phyloP scores from a whole-genome alignment of 2,797 vertebrate species.

The Tenualosa thibaudeaui region DNA sequence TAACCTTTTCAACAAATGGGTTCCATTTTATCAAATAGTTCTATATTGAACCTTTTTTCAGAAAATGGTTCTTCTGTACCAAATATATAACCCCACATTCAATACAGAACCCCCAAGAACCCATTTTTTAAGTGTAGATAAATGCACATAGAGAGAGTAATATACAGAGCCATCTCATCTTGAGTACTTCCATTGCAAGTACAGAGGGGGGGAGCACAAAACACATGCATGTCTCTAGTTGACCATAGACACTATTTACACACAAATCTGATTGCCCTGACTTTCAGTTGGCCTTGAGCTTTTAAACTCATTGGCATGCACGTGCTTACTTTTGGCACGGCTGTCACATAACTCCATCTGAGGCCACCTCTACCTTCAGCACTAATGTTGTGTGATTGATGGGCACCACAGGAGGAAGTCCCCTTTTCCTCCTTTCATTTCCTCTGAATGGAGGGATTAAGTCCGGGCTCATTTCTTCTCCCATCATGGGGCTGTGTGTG shows the following conservation, averaged over 20 bases:
- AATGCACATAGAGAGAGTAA: neutral
- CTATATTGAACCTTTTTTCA: too few species aligned
- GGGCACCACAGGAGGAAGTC: neutral
- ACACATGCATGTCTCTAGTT: neutral
- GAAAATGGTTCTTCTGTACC: too few species aligned
- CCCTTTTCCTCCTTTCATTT: conserved; percentile 13
- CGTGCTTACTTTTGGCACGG: neutral
- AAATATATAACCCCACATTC: too few species aligned
- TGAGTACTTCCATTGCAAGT: neutral
- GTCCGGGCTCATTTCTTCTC: neutral
- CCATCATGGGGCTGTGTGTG: neutral
- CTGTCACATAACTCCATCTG: neutral
- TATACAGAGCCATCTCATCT: neutral
- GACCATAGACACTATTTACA: neutral
- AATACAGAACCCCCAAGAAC: too few species aligned
- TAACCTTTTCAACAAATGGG: too few species aligned
- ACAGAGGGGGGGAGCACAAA: neutral
- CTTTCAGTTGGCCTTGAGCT: neutral
- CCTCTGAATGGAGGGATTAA: conserved; percentile 16
- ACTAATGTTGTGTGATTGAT: neutral
- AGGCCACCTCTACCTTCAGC: neutral
- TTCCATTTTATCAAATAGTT: too few species aligned
- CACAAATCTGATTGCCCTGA: neutral
- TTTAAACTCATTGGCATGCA: conserved; percentile 6
- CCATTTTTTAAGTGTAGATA: too few species aligned